These are phyloP conservation scores for Thamnophis elegans DNA, from an alignment of 2,797 vertebrate genomes.

Conservation along the genomic window DNA sequence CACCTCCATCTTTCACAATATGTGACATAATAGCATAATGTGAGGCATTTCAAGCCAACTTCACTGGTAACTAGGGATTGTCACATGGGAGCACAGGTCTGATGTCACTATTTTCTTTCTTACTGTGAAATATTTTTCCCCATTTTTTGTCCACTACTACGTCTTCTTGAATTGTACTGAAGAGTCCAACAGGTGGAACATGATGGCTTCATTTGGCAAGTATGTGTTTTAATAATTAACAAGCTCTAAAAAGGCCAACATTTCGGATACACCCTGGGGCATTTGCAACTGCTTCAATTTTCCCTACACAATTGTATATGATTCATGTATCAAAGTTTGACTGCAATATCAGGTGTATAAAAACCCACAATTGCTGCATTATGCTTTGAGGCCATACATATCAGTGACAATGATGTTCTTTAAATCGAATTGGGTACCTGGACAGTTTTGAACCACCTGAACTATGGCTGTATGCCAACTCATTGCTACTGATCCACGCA, in stretches of 20 bases:
- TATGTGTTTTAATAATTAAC: neutral
- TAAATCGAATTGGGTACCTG: neutral
- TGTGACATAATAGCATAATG: neutral
- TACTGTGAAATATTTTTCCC: neutral
- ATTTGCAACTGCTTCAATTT: neutral
- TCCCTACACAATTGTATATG: neutral
- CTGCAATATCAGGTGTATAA: neutral
- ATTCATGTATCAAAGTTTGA: neutral
- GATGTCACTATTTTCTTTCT: neutral
- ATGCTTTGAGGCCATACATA: neutral
- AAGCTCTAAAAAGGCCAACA: neutral
- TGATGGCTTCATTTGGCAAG: neutral
- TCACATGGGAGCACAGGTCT: neutral
- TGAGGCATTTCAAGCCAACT: neutral
- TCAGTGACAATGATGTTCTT: neutral
- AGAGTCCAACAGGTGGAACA: neutral
- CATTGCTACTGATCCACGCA: neutral
- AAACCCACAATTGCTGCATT: neutral
- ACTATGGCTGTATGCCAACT: neutral
- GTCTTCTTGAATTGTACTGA: neutral
- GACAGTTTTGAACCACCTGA: neutral
- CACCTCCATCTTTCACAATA: neutral
- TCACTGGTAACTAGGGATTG: neutral
- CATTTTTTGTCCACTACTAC: neutral
- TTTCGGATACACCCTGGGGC: neutral